Conservation (phyloP, 2,888 invertebrate genomes). For the Neocrepidodera transversa region DNA sequence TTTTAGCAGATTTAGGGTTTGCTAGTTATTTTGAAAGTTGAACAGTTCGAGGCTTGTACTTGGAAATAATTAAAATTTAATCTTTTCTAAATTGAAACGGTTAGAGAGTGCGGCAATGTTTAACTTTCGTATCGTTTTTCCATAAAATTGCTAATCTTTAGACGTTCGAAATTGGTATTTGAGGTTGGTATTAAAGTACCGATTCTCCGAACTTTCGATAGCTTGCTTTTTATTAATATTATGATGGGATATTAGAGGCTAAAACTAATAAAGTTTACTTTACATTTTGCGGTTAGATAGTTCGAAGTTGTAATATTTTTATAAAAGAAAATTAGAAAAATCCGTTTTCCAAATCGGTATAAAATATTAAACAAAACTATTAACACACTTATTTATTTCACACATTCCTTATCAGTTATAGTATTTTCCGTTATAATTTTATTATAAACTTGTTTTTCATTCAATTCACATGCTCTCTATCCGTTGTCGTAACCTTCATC, state of each 20-base stretch:
- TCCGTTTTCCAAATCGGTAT: too few relatives aligned
- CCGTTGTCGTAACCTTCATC: too few relatives aligned
- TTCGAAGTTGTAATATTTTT: too few relatives aligned
- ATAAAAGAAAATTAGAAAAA: too few relatives aligned
- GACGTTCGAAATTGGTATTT: slow-evolving; percentile 1
- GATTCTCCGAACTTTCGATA: background rate
- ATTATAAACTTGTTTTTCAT: too few relatives aligned
- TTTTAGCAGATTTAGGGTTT: background rate
- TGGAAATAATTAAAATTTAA: slow-evolving; percentile 9
- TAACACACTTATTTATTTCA: too few relatives aligned
- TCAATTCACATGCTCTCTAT: too few relatives aligned
- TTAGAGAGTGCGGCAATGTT: slow-evolving; percentile 1
- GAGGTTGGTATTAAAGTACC: background rate
- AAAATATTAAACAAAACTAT: too few relatives aligned
- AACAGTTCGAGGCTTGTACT: slow-evolving; percentile 6
- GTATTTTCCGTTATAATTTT: too few relatives aligned
- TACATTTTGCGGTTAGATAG: background rate
- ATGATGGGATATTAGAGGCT: background rate
- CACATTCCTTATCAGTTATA: too few relatives aligned
- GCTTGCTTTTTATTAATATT: background rate
- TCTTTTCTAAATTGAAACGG: slow-evolving; percentile 6
- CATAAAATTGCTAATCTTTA: slow-evolving; percentile 8
- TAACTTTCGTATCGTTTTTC: slow-evolving; percentile 3
- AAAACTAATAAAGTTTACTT: background rate
- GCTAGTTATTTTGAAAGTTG: slow-evolving; percentile 1